A percentile compares a stretch with the other conserved stretches of the same genome.
These are phyloP conservation scores for Percina caprodes DNA, from an alignment of 2,113 vertebrate species.

Conservation along the genomic window DNA sequence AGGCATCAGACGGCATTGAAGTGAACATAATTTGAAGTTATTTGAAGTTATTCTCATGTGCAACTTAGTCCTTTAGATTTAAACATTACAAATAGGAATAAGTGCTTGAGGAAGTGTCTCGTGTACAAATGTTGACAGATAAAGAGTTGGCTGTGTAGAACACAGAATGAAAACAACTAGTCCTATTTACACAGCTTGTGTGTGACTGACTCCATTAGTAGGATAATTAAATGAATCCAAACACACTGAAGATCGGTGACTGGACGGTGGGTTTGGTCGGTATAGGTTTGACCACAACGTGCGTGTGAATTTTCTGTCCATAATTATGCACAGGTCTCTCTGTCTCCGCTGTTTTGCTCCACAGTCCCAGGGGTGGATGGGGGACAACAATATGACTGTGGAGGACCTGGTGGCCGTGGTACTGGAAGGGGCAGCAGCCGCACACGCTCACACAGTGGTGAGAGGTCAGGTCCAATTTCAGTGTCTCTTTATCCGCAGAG, in stretches of 20 bases:
- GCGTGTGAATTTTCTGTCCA: conserved; percentile 87
- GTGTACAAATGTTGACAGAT: conserved; percentile 28
- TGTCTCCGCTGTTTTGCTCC: conserved; percentile 82
- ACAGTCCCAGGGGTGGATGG: conserved; percentile 83
- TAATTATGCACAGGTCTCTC: conserved; percentile 83
- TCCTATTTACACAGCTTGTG: conserved; percentile 53
- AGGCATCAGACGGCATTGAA: conserved; percentile 45
- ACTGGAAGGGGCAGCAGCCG: conserved; percentile 92
- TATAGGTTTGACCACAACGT: conserved; percentile 96
- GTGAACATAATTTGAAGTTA: conserved; percentile 13
- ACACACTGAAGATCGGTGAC: conserved; percentile 92
- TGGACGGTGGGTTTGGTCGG: conserved; percentile 92
- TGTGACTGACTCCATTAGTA: background rate
- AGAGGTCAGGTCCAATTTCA: conserved; percentile 80
- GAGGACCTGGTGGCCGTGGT: conserved; percentile 89
- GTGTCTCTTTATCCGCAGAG: conserved; percentile 80
- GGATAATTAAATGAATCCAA: conserved; percentile 90
- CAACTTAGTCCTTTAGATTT: conserved; percentile 64
- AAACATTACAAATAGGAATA: conserved; percentile 66
- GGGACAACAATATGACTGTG: conserved; percentile 85
- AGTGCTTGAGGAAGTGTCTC: conserved; percentile 71
- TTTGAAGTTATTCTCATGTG: conserved; percentile 59
- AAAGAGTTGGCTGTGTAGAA: conserved; percentile 5
- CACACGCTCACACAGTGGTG: conserved; percentile 84
- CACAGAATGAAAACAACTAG: conserved; percentile 25